phyloP scores from a whole-genome alignment of 2,797 vertebrate genomes.

The Acanthurus lineatus region DNA sequence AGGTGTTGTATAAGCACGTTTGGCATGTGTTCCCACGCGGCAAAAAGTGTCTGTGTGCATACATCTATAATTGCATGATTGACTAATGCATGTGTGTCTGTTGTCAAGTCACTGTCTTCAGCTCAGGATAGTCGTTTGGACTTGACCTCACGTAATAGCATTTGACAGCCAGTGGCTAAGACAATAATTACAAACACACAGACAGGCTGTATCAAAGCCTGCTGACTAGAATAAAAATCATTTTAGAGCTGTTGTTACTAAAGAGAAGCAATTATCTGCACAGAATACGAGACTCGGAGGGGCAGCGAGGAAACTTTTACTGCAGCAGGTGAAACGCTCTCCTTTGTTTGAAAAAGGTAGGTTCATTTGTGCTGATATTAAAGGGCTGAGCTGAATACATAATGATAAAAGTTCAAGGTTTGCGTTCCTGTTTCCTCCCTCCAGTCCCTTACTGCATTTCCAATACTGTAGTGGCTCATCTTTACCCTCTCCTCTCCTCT shows the following conservation, averaged over 20 bases:
- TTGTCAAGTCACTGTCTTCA: slow-evolving; percentile 71
- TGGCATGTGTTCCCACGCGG: neutral
- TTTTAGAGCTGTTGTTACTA: slow-evolving; percentile 57
- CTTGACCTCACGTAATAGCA: slow-evolving; percentile 74
- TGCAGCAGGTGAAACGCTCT: slow-evolving; percentile 16
- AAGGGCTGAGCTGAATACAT: slow-evolving; percentile 45
- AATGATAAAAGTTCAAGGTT: slow-evolving; percentile 46
- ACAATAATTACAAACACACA: slow-evolving; percentile 79
- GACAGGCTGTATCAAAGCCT: slow-evolving; percentile 67
- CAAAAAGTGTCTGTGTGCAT: slow-evolving; percentile 3
- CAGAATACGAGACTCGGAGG: slow-evolving; percentile 41
- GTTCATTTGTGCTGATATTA: slow-evolving; percentile 48
- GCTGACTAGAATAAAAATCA: slow-evolving; percentile 72
- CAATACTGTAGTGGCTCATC: slow-evolving; percentile 28
- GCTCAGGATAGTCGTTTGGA: slow-evolving; percentile 67
- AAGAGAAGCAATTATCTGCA: slow-evolving; percentile 71
- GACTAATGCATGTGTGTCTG: slow-evolving; percentile 53
- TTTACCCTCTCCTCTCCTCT: slow-evolving; percentile 21
- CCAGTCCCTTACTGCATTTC: slow-evolving; percentile 24
- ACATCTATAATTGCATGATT: slow-evolving; percentile 25
- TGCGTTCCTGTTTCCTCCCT: neutral
- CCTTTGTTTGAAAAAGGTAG: slow-evolving; percentile 44
- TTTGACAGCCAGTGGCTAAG: slow-evolving; percentile 72
- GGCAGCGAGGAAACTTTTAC: slow-evolving; percentile 24
- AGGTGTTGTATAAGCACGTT: neutral